phyloP scores from a whole-genome alignment of 2,797 vertebrate genomes.

The Columba guinea region DNA sequence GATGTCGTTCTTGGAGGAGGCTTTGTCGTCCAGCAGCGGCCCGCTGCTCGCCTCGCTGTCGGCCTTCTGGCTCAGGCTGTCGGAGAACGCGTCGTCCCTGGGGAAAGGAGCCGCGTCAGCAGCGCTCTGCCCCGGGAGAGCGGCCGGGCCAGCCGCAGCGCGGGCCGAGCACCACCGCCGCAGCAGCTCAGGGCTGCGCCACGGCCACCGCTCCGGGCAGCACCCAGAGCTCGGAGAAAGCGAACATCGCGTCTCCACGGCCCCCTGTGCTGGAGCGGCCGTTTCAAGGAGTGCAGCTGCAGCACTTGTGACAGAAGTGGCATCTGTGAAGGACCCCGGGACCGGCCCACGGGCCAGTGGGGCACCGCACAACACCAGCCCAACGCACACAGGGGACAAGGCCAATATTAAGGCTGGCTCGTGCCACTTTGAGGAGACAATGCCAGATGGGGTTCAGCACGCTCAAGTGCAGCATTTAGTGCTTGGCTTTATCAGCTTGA shows the following conservation, averaged over 20 bases:
- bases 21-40: constrained; percentile 87
- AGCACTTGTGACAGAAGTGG: not conserved
- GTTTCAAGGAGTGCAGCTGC: not conserved
- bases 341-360: not conserved
- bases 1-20: constrained; percentile 88
- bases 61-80: constrained; percentile 88
- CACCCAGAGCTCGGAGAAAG: not conserved
- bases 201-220: not conserved
- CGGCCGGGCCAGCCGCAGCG: fast-evolving
- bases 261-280: not conserved
- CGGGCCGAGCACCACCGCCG: not conserved
- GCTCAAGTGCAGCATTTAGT: not conserved
- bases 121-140: not conserved
- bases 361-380: not conserved
- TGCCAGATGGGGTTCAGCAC: not conserved
- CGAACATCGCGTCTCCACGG: fast-evolving
- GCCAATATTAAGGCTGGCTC: not conserved
- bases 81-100: constrained; percentile 94
- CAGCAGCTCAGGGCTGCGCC: not conserved
- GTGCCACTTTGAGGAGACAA: fast-evolving
- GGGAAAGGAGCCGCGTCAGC: constrained; percentile 27
- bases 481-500: not conserved
- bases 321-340: not conserved
- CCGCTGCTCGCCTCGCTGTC: constrained; percentile 89
- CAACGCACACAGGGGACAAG: fast-evolving